Evolutionary conservation across 2,888 invertebrate genomes (phyloP), one percentile per base, ranked within the genome.

Genomic region (Stomorhina lunata): DNA sequence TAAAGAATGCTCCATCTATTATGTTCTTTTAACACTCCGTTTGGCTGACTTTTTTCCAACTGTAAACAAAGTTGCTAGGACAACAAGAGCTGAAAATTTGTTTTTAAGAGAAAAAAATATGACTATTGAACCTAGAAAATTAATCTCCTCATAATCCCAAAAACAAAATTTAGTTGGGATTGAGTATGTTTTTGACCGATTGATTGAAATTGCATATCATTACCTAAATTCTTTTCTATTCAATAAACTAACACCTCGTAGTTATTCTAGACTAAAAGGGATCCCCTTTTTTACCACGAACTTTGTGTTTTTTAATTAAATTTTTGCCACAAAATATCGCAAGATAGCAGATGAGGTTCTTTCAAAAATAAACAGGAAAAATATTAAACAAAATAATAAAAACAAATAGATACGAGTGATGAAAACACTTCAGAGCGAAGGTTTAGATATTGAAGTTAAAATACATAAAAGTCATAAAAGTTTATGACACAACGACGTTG

Each of bases 271-370:
- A n/a, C n/a, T n/a, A n/a, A n/a, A n/a, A 17, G 29, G 61, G 5
- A n/a, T 10, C 1, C 15, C 50, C 57, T 29, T 15, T 15, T 50
- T 15, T 4, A 48, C 27, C n/a, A 55, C 0, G 0, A 75, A 55
- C 25, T 75, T 40, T 53, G 53, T 55, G 55, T 15, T 81, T 81
- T 85, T 84, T 83, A 85, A 84, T 85, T 84, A 85, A 85, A 83
- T 84, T 76, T 85, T 84, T 77, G 69, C 84, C 84, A 81, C 81
- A 81, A 84, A 84, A 69, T 81, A 79, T 79, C 75, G 43, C 84
- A 84, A 75, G 50, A 59, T 10, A 80, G 76, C 85, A 85, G 85
- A 84, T 85, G 84, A 84, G 84, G 69, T 76, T 80, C 57, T 32
- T 20, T 4, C 15, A 15, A 22, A 66, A 17, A 32, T 48, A 37